phyloP scores from a whole-genome alignment of 53 echinoderm and acorn worm genomes.

The Antedon mediterranea region DNA sequence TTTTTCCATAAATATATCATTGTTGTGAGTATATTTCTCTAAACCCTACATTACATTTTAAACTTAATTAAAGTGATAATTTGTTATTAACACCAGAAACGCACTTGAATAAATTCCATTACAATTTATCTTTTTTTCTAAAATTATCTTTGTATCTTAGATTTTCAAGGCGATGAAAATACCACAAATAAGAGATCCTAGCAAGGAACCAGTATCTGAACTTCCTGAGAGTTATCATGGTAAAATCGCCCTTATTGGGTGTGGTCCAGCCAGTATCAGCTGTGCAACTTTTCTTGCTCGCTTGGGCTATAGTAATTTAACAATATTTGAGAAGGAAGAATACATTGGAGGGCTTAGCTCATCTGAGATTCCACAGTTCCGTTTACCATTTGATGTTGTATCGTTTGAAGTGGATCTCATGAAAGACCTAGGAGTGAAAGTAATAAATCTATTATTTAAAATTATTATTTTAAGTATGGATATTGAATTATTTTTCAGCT shows the following conservation, averaged over 20 bases:
- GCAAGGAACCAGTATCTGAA: conserved; percentile 39
- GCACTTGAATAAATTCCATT: too few relatives aligned
- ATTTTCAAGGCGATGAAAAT: conserved; percentile 90
- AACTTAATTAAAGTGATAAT: neutral
- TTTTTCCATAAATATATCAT: neutral
- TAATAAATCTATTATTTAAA: conserved; percentile 2
- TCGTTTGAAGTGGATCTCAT: conserved; percentile 64
- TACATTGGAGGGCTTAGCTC: conserved; percentile 90
- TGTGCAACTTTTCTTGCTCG: conserved; percentile 93
- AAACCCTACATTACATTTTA: too few relatives aligned
- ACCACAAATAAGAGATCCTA: conserved; percentile 74
- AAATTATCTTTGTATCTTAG: conserved; percentile 9
- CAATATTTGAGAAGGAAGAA: conserved; percentile 80
- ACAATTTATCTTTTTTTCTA: neutral
- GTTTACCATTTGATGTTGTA: conserved; percentile 74
- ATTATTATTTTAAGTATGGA: too few relatives aligned
- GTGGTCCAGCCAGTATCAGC: conserved; percentile 92
- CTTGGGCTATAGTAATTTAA: conserved; percentile 63
- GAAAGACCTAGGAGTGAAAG: conserved; percentile 57
- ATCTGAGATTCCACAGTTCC: conserved; percentile 91
- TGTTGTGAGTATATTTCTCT: neutral
- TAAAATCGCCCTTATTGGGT: conserved; percentile 90
- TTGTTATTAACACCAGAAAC: too few relatives aligned
- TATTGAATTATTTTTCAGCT: too few relatives aligned
- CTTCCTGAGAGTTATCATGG: conserved; percentile 63